phyloP scores from a whole-genome alignment of 2,113 vertebrate genomes.

The Sylvia atricapilla region DNA sequence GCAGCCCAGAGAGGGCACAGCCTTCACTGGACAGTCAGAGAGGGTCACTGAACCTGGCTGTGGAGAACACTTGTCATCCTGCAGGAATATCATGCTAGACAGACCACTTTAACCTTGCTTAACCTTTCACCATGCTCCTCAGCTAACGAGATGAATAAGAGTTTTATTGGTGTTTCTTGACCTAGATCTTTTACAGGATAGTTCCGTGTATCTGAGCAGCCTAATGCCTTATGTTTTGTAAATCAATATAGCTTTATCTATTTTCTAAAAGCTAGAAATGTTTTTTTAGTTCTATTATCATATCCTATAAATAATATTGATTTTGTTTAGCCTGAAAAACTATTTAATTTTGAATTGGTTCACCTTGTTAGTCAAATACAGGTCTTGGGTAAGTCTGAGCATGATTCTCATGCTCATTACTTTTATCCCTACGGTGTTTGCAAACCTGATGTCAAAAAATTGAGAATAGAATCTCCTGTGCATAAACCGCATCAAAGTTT shows the following conservation, averaged over 20 bases:
- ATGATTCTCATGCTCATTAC: neutral
- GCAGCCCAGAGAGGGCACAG: neutral
- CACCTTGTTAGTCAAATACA: constrained; percentile 59
- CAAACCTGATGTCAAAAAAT: neutral
- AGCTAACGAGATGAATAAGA: constrained; percentile 7
- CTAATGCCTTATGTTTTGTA: constrained; percentile 22
- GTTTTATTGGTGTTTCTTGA: constrained; percentile 25
- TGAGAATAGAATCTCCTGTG: neutral
- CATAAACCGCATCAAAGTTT: neutral
- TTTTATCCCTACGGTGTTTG: neutral
- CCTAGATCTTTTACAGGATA: constrained; percentile 2
- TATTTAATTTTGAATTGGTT: constrained; percentile 57
- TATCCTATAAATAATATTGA: constrained; percentile 56
- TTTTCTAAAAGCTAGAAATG: constrained; percentile 28
- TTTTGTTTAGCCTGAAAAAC: constrained; percentile 54
- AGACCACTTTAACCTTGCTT: constrained; percentile 27
- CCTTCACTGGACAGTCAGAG: rapidly evolving
- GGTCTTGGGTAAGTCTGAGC: neutral
- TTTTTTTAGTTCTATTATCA: neutral
- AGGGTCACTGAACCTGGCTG: neutral
- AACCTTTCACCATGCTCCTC: neutral
- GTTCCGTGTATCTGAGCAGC: neutral
- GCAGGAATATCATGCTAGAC: neutral
- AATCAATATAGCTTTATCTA: constrained; percentile 50
- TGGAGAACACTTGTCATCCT: neutral